Percentiles rank a stretch among this genome's conserved stretches.
Evolutionary conservation across 1,140 invertebrate species (phyloP).

Genomic region (Charaxes varanes): DNA sequence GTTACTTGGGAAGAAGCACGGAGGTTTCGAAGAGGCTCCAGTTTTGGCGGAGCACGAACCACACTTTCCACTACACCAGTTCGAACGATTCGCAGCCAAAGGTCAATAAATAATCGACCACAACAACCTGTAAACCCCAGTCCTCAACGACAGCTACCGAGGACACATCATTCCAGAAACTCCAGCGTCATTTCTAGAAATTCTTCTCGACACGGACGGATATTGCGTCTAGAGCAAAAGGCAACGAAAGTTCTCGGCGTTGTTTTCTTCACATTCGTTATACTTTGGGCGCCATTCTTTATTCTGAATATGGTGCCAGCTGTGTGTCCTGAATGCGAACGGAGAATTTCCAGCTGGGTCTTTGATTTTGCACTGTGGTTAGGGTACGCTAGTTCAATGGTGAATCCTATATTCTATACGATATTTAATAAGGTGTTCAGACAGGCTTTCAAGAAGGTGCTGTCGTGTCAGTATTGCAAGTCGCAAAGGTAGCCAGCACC

Average conservation of each 20-base stretch:
- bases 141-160: constrained; percentile 74
- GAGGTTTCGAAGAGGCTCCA: constrained; percentile 72
- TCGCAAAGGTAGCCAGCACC: constrained; percentile 75
- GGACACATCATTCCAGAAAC: constrained; percentile 81
- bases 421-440: constrained; percentile 96
- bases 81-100: constrained; percentile 57
- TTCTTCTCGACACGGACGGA: constrained; percentile 86
- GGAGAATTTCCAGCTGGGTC: constrained; percentile 82
- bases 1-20: constrained; percentile 78
- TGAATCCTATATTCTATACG: constrained; percentile 96
- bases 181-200: constrained; percentile 87
- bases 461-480: constrained; percentile 84
- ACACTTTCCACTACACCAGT: constrained; percentile 56
- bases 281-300: constrained; percentile 96
- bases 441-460: constrained; percentile 91
- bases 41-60: constrained; percentile 76
- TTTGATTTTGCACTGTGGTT: constrained; percentile 93
- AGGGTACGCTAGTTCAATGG: constrained; percentile 94
- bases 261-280: constrained; percentile 94
- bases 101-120: constrained; percentile 42
- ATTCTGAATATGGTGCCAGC: constrained; percentile 89
- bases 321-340: constrained; percentile 85
- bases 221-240: constrained; percentile 90
- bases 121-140: constrained; percentile 68
- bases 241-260: constrained; percentile 95